Conservation (phyloP, 2,888 invertebrate species). For the Argyresthia goedartella region DNA sequence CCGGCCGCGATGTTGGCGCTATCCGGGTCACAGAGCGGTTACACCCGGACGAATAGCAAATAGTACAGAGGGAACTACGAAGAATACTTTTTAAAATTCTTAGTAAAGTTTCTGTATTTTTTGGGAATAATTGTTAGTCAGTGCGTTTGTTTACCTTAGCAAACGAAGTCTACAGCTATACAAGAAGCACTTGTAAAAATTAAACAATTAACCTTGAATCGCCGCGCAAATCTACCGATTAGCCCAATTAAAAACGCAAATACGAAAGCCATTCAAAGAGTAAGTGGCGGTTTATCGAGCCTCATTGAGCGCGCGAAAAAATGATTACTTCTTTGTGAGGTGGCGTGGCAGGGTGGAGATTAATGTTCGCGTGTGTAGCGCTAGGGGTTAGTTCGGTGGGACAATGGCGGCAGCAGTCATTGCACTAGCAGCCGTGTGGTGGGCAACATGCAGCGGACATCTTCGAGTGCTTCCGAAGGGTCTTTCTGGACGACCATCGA, state of each 20-base stretch:
- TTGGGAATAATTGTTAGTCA: background rate
- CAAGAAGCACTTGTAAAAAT: background rate
- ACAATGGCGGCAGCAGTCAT: conserved; percentile 55
- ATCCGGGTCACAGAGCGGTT: conserved; percentile 53
- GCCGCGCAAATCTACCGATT: background rate
- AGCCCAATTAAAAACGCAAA: background rate
- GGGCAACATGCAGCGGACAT: conserved; percentile 48
- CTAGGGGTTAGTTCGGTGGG: conserved; percentile 21
- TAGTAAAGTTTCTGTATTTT: too few species aligned
- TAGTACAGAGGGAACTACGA: background rate
- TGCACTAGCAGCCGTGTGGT: conserved; percentile 51
- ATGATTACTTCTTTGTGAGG: conserved; percentile 16
- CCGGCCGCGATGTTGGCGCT: conserved; percentile 65
- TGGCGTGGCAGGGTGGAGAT: conserved; percentile 42
- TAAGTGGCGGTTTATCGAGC: conserved; percentile 22
- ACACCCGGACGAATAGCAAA: conserved; percentile 6
- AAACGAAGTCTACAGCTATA: background rate
- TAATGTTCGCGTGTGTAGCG: conserved; percentile 63
- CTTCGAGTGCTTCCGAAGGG: conserved; percentile 57
- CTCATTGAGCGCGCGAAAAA: conserved; percentile 31
- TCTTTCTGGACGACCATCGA: conserved; percentile 76
- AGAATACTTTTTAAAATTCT: too few species aligned
- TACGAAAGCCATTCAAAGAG: conserved; percentile 12
- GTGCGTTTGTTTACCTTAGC: background rate
- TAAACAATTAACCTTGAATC: background rate